A percentile compares a stretch with the other conserved stretches of the same genome.
phyloP scores from a whole-genome alignment of 2,113 vertebrate species.

The Chascanopsetta lugubris region DNA sequence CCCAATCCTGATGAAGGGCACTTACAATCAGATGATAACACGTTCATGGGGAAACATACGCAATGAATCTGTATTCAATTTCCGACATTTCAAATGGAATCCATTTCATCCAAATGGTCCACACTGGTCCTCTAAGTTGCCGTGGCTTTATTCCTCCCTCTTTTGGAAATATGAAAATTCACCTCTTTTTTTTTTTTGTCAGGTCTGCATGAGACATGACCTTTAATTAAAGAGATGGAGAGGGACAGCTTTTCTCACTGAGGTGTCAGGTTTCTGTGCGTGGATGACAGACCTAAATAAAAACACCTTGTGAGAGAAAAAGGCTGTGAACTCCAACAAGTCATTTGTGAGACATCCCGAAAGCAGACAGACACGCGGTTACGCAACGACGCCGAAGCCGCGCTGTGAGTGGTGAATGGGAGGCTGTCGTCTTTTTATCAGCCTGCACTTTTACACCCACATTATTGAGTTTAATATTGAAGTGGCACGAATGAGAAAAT shows the following conservation, averaged over 20 bases:
- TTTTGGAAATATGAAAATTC: constrained; percentile 11
- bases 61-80: too few relatives aligned
- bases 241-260: constrained; percentile 11
- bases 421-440: not conserved
- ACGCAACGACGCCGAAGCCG: not conserved
- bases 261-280: not conserved
- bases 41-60: too few relatives aligned
- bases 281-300: constrained; percentile 13
- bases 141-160: constrained; percentile 1
- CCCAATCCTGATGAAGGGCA: too few relatives aligned
- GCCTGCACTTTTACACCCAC: not conserved
- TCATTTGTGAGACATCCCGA: not conserved
- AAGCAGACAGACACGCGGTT: not conserved
- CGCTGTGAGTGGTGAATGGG: not conserved
- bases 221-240: constrained; percentile 38
- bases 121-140: too few relatives aligned
- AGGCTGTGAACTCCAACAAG: not conserved
- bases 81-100: too few relatives aligned
- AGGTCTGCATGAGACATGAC: constrained; percentile 3
- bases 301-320: constrained; percentile 6
- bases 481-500: not conserved
- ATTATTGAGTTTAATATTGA: not conserved
- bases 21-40: too few relatives aligned
- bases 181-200: too few relatives aligned
- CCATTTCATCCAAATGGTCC: too few relatives aligned